Percentiles rank a stretch among this genome's conserved stretches.
These are phyloP conservation scores for Cancer borealis DNA, from an alignment of 2,888 invertebrate species.

Conservation along the genomic window DNA sequence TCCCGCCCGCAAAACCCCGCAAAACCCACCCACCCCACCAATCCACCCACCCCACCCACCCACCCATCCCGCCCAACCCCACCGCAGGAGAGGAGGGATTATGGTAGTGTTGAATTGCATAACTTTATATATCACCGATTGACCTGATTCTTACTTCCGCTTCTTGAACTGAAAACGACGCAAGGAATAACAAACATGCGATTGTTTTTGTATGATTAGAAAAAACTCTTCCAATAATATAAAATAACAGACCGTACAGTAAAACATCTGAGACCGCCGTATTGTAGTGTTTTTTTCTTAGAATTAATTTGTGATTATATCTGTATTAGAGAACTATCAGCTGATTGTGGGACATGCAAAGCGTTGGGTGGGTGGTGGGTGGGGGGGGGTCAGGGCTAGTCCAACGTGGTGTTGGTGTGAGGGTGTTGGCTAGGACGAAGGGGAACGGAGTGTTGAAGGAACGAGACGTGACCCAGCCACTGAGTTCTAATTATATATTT, in stretches of 20 bases:
- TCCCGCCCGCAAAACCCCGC: too few relatives aligned
- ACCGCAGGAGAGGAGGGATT: background rate
- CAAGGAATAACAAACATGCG: background rate
- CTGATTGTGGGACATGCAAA: background rate
- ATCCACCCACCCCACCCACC: too few relatives aligned
- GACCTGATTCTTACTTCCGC: background rate
- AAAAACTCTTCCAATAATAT: background rate
- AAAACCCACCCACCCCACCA: background rate
- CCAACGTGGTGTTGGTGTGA: background rate
- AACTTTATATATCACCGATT: background rate
- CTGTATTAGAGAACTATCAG: background rate
- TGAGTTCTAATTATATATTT: too few relatives aligned
- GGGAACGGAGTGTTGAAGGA: background rate
- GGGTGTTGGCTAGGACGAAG: background rate
- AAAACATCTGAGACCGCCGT: background rate
- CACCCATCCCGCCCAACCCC: background rate
- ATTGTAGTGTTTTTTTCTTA: background rate
- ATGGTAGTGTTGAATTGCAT: background rate
- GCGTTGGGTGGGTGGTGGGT: background rate
- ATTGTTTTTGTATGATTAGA: background rate
- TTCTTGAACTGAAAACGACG: background rate
- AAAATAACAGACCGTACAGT: background rate
- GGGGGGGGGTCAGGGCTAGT: background rate
- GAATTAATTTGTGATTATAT: slow-evolving; percentile 22
- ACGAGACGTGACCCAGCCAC: background rate